These are phyloP conservation scores for Syndactyla subalaris DNA, from an alignment of 2,797 vertebrate species.

Conservation along the genomic window DNA sequence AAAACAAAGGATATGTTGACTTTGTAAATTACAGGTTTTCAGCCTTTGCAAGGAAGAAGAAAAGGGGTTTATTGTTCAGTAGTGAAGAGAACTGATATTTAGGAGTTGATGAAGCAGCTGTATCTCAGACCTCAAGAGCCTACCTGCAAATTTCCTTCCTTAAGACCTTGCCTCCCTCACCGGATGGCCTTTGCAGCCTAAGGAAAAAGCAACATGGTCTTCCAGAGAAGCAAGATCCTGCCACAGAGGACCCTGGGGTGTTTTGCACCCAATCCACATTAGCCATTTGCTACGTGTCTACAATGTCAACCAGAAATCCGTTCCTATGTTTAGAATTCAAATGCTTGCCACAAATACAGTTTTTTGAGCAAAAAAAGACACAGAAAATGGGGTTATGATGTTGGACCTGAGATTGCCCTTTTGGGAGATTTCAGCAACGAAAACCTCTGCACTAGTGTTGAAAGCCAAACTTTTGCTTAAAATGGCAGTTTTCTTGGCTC, in stretches of 20 bases:
- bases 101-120: not conserved
- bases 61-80: rapidly evolving
- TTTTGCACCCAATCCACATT: not conserved
- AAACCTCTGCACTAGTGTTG: not conserved
- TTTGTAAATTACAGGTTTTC: not conserved
- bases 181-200: not conserved
- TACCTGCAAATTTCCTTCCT: not conserved
- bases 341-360: not conserved
- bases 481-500: not conserved
- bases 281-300: not conserved
- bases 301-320: not conserved
- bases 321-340: not conserved
- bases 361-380: not conserved
- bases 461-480: not conserved
- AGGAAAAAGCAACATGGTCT: not conserved
- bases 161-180: not conserved
- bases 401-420: not conserved
- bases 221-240: not conserved
- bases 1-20: not conserved
- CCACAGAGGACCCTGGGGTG: not conserved
- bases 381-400: not conserved
- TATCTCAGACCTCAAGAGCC: not conserved
- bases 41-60: not conserved
- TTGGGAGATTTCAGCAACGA: not conserved
- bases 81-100: not conserved